A percentile compares a stretch with the other conserved stretches of the same genome.
These are phyloP conservation scores for Antrozous pallidus DNA, from an alignment of 2,797 vertebrate genomes.

Conservation along the genomic window DNA sequence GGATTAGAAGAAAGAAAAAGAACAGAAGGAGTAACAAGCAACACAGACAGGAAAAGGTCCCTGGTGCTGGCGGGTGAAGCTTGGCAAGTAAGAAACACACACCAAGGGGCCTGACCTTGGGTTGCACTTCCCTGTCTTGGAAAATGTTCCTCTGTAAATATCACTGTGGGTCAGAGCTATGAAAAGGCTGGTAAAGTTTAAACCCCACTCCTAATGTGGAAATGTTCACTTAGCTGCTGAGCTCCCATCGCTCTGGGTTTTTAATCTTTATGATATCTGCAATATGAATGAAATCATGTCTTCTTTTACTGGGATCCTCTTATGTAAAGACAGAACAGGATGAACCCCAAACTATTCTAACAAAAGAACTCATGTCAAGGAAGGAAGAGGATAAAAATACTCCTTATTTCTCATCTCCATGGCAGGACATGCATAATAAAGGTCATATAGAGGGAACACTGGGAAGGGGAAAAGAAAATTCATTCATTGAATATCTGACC, in stretches of 20 bases:
- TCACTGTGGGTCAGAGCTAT: background rate
- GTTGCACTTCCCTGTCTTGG: no score
- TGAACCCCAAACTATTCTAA: background rate
- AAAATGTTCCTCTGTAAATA: background rate
- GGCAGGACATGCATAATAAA: background rate
- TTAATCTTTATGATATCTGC: conserved; percentile 14
- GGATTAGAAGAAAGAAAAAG: background rate
- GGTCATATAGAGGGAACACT: rapidly evolving
- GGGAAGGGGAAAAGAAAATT: background rate
- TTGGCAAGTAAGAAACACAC: background rate
- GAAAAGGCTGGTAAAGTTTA: conserved; percentile 31
- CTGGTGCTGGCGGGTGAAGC: no score
- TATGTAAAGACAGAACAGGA: background rate
- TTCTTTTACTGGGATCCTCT: background rate
- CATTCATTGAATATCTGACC: background rate
- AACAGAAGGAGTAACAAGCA: background rate
- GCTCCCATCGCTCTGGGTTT: background rate
- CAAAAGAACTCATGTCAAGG: background rate
- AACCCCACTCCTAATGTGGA: background rate
- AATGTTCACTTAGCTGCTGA: background rate
- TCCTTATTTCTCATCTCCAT: background rate
- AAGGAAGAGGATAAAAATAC: background rate
- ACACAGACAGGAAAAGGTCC: background rate
- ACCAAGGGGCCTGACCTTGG: background rate
- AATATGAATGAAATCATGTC: background rate